A percentile compares a stretch with the other conserved stretches of the same genome.
These are phyloP conservation scores for Mus spretus DNA, from an alignment of 2,797 vertebrate species.

Conservation along the genomic window DNA sequence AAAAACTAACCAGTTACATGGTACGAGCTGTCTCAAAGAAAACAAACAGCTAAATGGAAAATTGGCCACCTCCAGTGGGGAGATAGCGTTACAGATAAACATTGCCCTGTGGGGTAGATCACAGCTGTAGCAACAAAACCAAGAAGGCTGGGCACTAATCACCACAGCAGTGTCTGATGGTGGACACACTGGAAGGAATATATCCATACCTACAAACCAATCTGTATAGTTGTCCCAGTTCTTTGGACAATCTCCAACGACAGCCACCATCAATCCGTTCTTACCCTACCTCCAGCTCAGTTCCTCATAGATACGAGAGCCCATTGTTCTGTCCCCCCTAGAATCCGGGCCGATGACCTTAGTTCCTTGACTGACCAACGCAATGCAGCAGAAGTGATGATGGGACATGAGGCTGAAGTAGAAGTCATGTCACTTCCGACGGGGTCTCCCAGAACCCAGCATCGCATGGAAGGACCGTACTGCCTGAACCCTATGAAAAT, in stretches of 20 bases:
- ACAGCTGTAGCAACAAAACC: neutral
- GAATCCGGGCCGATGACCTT: neutral
- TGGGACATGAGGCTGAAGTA: neutral
- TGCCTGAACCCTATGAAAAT: neutral
- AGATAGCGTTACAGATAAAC: neutral
- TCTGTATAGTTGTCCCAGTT: neutral
- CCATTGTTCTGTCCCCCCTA: neutral
- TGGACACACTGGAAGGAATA: neutral
- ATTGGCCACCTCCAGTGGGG: neutral
- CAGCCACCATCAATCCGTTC: rapidly evolving
- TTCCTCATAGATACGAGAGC: rapidly evolving
- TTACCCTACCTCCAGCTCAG: rapidly evolving
- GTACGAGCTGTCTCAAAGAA: neutral
- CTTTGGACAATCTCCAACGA: neutral
- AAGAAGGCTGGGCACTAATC: neutral
- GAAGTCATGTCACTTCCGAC: rapidly evolving
- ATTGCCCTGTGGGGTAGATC: neutral
- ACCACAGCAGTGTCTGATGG: neutral
- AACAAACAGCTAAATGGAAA: neutral
- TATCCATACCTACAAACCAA: too few relatives aligned
- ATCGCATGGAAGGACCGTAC: neutral
- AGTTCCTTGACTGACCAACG: neutral
- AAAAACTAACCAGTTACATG: neutral
- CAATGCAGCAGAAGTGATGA: neutral
- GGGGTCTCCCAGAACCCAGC: neutral